Evolutionary conservation across 2,888 invertebrate genomes (phyloP).

Genomic region (Drosophila kuntzei): DNA sequence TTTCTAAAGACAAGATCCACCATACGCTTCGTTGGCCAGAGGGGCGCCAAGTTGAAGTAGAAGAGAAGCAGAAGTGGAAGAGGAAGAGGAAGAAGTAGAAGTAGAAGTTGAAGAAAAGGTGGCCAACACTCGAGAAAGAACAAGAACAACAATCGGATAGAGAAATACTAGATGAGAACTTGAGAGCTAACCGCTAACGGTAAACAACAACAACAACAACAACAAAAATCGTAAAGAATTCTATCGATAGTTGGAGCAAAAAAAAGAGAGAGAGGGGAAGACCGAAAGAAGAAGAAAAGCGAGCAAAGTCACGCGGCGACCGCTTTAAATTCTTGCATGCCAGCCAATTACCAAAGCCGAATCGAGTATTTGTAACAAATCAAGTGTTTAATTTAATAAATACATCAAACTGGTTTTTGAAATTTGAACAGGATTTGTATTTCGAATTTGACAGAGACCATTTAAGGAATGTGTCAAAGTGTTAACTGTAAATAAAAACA

Average conservation of each 20-base stretch:
- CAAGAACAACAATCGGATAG: slow-evolving; percentile 30
- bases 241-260: slow-evolving; percentile 58
- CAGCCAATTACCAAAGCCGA: slow-evolving; percentile 58
- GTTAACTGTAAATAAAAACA: slow-evolving; percentile 64
- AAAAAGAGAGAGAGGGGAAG: neutral
- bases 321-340: slow-evolving; percentile 70
- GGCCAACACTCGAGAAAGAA: slow-evolving; percentile 44
- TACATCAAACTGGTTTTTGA: slow-evolving; percentile 49
- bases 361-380: slow-evolving; percentile 55
- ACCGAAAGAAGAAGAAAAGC: neutral
- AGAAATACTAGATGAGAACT: slow-evolving; percentile 38
- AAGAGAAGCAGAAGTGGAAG: slow-evolving; percentile 14
- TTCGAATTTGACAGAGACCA: slow-evolving; percentile 4
- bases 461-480: slow-evolving; percentile 15
- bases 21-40: slow-evolving; percentile 72
- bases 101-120: slow-evolving; percentile 33
- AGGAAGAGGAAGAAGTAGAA: neutral
- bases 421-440: slow-evolving; percentile 48
- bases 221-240: slow-evolving; percentile 50
- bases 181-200: slow-evolving; percentile 70
- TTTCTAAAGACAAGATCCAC: slow-evolving; percentile 69
- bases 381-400: slow-evolving; percentile 39
- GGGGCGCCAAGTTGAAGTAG: slow-evolving; percentile 28
- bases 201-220: slow-evolving; percentile 56
- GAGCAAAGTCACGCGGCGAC: slow-evolving; percentile 66